phyloP scores from a whole-genome alignment of 2,888 invertebrate genomes.

The Acronicta leporina region DNA sequence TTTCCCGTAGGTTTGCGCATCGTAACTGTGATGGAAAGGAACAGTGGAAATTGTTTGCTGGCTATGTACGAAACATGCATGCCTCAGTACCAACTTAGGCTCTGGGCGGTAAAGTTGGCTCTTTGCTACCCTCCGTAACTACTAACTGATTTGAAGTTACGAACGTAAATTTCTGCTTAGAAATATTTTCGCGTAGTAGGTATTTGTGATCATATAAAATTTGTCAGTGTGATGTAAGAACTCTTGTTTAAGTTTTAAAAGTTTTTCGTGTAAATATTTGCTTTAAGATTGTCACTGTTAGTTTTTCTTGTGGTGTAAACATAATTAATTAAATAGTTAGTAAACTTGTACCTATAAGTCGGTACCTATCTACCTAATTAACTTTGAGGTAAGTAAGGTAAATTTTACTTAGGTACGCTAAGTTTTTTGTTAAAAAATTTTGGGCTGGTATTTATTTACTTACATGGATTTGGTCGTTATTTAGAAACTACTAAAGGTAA shows the following conservation, averaged over 20 bases:
- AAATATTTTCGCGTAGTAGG: conserved; percentile 42
- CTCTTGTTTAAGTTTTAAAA: conserved; percentile 28
- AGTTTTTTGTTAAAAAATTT: too few species aligned
- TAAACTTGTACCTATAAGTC: neutral
- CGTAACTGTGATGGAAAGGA: conserved; percentile 73
- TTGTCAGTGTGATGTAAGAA: conserved; percentile 36
- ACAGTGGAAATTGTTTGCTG: conserved; percentile 74
- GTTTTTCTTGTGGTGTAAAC: conserved; percentile 41
- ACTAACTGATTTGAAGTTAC: conserved; percentile 68
- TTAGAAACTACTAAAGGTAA: too few species aligned
- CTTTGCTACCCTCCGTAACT: conserved; percentile 41
- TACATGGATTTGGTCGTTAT: too few species aligned
- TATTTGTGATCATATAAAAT: conserved; percentile 30
- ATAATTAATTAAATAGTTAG: neutral
- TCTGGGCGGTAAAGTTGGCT: conserved; percentile 66
- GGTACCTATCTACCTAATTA: conserved; percentile 13
- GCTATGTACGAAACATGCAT: conserved; percentile 66
- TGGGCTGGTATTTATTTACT: too few species aligned
- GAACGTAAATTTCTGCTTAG: conserved; percentile 63
- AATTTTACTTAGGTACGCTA: too few species aligned
- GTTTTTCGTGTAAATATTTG: conserved; percentile 46
- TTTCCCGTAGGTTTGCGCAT: conserved; percentile 81
- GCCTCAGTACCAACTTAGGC: conserved; percentile 78
- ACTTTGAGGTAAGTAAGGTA: conserved; percentile 35
- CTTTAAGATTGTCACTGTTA: conserved; percentile 40